Percentiles rank a stretch among this genome's conserved stretches.
phyloP scores from a whole-genome alignment of 2,113 vertebrate genomes.

The Lasiurus cinereus region DNA sequence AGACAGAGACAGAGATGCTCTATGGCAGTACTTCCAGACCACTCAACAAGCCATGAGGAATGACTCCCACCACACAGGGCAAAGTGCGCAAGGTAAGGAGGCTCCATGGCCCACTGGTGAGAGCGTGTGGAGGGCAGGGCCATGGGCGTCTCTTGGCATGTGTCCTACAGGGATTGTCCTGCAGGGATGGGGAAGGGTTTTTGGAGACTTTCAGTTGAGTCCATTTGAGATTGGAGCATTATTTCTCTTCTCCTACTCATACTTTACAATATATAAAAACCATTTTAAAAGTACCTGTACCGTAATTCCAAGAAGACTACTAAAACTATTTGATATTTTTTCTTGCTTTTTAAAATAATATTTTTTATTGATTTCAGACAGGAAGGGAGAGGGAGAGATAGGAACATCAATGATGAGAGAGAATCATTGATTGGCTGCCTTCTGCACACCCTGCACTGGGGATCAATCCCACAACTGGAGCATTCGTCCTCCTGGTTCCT shows the following conservation, averaged over 20 bases:
- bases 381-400: no score
- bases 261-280: not conserved
- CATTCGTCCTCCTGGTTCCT: no score
- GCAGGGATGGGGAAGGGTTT: not conserved
- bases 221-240: not conserved
- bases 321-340: not conserved
- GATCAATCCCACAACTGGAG: no score
- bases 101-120: accelerated
- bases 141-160: not conserved
- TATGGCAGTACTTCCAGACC: constrained; percentile 92
- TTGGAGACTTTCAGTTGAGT: not conserved
- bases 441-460: no score
- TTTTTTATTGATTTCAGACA: no score
- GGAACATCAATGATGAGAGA: no score
- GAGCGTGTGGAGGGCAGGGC: not conserved
- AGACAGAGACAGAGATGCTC: constrained; percentile 94
- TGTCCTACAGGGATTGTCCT: not conserved
- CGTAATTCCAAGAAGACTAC: not conserved
- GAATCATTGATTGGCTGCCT: no score
- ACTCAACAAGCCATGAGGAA: constrained; percentile 89
- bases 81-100: constrained; percentile 91
- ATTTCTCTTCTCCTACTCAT: not conserved
- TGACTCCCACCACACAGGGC: constrained; percentile 85
- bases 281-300: not conserved
- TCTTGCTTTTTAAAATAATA: not conserved